A percentile compares a stretch with the other conserved stretches of the same genome.
phyloP scores from a whole-genome alignment of 2,797 vertebrate species.

The Paedocypris micromegethes region DNA sequence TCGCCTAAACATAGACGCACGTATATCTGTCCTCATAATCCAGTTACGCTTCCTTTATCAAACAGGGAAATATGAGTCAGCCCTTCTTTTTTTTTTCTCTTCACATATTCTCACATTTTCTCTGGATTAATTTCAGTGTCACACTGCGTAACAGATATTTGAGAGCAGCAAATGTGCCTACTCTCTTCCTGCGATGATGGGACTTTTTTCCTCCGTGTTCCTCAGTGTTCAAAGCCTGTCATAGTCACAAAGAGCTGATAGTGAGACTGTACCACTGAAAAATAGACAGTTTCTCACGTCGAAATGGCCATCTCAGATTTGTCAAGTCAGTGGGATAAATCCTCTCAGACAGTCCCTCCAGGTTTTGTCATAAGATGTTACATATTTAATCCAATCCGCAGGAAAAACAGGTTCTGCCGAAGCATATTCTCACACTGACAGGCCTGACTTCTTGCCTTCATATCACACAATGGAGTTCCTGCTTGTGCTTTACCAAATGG shows the following conservation, averaged over 20 bases:
- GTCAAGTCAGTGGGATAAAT: conserved; percentile 42
- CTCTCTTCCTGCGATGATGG: conserved; percentile 36
- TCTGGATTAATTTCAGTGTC: conserved; percentile 49
- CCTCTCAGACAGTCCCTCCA: conserved; percentile 18
- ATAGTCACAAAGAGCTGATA: conserved; percentile 21
- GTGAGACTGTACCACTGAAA: conserved; percentile 25
- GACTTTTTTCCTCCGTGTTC: conserved; percentile 40
- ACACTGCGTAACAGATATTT: conserved; percentile 38
- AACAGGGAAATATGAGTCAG: conserved; percentile 39
- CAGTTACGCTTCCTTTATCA: conserved; percentile 34
- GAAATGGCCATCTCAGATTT: conserved; percentile 36
- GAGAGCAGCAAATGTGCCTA: conserved; percentile 28
- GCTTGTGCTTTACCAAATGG: conserved; percentile 1
- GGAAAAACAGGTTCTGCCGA: conserved; percentile 12
- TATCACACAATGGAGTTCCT: conserved; percentile 6
- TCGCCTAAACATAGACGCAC: conserved; percentile 8
- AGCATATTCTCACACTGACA: conserved; percentile 9
- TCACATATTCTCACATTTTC: conserved; percentile 41
- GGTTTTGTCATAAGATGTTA: conserved; percentile 15
- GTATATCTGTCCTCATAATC: conserved; percentile 45
- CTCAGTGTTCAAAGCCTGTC: conserved; percentile 27
- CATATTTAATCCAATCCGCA: conserved; percentile 29
- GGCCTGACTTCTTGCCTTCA: background rate
- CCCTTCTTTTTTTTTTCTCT: conserved; percentile 13
- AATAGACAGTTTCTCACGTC: conserved; percentile 33